Evolutionary conservation across 2,888 invertebrate species (phyloP).

Genomic region (Rambutsinella grinnellia): DNA sequence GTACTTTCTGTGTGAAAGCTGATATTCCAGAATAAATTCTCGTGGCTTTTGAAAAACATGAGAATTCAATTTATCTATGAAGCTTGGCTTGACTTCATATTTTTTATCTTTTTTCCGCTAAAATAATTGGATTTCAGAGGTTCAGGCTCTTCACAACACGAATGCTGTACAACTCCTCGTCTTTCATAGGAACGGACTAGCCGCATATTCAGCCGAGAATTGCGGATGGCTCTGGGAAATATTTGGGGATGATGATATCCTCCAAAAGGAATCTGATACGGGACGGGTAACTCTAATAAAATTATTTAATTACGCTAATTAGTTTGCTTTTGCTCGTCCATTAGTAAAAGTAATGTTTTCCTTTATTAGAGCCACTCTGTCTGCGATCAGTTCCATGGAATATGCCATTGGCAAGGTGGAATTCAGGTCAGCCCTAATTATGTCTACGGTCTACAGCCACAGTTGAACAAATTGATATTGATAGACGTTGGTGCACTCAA

Average conservation of each 20-base stretch:
- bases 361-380: too few species aligned
- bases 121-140: too few species aligned
- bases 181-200: constrained; percentile 44
- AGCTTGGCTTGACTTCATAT: too few species aligned
- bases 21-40: too few species aligned
- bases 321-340: too few species aligned
- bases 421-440: constrained; percentile 79
- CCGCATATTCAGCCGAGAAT: constrained; percentile 37
- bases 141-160: constrained; percentile 40
- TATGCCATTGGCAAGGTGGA: constrained; percentile 81
- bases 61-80: too few species aligned
- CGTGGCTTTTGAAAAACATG: not conserved
- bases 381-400: constrained; percentile 77
- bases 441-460: constrained; percentile 80
- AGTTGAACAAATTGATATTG: constrained; percentile 77
- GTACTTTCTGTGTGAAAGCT: not conserved
- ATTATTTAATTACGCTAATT: too few species aligned
- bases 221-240: constrained; percentile 50
- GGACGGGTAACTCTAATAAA: too few species aligned
- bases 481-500: constrained; percentile 68
- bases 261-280: too few species aligned
- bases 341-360: too few species aligned
- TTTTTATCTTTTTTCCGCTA: too few species aligned
- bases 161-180: constrained; percentile 42
- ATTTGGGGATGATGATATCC: constrained; percentile 50